Base-by-base conservation (phyloP, 92 coral and sea anemone genomes). In the Palythoa grandis region DNA sequence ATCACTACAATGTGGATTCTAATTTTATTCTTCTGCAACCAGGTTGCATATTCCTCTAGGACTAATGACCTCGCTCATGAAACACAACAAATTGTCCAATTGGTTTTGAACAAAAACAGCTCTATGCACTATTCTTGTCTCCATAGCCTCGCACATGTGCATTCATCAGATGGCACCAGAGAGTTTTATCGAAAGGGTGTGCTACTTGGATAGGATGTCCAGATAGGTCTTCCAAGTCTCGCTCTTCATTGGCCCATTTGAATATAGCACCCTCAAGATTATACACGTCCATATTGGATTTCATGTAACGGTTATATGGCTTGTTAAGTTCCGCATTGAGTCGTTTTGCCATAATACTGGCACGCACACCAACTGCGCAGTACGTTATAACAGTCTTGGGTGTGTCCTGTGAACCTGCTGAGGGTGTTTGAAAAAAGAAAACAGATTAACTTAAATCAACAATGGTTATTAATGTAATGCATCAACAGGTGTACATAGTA, bases 231-330 rank as follows among this genome's bases (percentile, higher is more conserved):
- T 91, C 85, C 69, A 95, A 73, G 52, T 79, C 88, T 79, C 83
- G 91, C 58, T 91, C 80, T 82, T 95, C 98, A 43, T 95, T 94
- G 54, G 89, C 98, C 98, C 98, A 95, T 73, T 95, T 94, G 86
- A 94, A 92, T 52, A 95, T 91, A 11, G 98, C 83, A 22, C 98
- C 98, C 83, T 92, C 98, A 57, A 95, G 88, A 60, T 87, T 94
- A 82, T 85, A 94, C 40, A 92, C 82, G 7, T 89, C 85, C 43
- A 86, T 82, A 35, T 23, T 56, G 0, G 88, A 69, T 67, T 88
- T 87, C 77, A 78, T 22, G 13, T 85, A 88, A 17, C 77, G 23
- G 77, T 88, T 86, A 77, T 94, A 92, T 22, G 91, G 94, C 75
- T 86, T 92, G 56, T 78, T 76, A 6, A 95, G 92, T 65, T 95